Percentiles rank a stretch among this genome's conserved stretches.
These are phyloP conservation scores for Sturmia bella DNA, from an alignment of 2,888 invertebrate genomes.

Conservation along the genomic window DNA sequence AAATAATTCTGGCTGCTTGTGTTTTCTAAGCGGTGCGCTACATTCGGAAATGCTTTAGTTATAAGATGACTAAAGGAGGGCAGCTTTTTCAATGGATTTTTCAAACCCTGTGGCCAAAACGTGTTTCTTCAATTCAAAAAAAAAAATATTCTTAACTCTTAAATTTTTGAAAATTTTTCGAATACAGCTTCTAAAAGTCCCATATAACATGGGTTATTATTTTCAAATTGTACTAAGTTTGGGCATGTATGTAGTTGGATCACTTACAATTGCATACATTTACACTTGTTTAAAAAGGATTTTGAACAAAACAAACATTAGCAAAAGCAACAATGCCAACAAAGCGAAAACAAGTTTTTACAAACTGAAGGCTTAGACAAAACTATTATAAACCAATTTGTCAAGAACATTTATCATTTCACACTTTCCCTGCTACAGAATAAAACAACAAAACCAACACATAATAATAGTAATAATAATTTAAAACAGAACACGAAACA, in stretches of 20 bases:
- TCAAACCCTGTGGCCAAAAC: no score
- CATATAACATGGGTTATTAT: not conserved
- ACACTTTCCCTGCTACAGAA: conserved; percentile 42
- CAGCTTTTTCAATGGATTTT: no score
- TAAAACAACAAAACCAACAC: conserved; percentile 6
- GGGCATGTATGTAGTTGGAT: not conserved
- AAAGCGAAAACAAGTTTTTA: conserved; percentile 49
- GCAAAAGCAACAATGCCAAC: conserved; percentile 30
- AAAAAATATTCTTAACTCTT: not conserved
- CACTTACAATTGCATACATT: not conserved
- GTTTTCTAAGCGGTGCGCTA: no score
- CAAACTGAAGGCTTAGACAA: conserved; percentile 66
- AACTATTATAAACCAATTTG: conserved; percentile 69
- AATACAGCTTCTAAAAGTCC: not conserved
- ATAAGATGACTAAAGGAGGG: no score
- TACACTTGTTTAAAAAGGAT: not conserved
- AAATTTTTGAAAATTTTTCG: no score
- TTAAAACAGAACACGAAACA: conserved; percentile 14
- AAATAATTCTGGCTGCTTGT: no score
- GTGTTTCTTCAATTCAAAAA: not conserved
- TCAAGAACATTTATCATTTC: conserved; percentile 68
- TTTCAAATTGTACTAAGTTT: not conserved
- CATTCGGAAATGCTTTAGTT: no score
- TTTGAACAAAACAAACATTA: conserved; percentile 19
- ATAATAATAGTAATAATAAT: conserved; percentile 45